Evolutionary conservation across 2,113 vertebrate species (phyloP), one percentile per base, ranked within the genome.

Genomic region (Tachysurus vachellii): DNA sequence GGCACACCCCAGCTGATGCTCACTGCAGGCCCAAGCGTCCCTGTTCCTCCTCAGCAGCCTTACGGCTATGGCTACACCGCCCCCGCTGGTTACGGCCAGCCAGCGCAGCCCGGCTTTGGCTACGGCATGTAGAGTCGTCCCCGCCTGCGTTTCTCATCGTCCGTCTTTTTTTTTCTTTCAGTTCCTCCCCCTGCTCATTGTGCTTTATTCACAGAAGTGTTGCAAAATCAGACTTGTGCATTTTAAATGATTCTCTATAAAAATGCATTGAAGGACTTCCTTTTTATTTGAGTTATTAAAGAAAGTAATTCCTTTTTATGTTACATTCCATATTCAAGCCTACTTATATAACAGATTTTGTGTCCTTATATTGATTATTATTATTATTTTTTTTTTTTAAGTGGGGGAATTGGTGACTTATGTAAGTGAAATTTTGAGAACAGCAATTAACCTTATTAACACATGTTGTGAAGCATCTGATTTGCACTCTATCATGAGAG

Each of bases 1-100:
- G 98, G 98, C 93, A 96, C 98, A 89, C 97, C 98, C 13, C 98
- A 99, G 92, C 95, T 99, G 21, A 99, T 99, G 98, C 95, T 99
- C 91, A 99, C 98, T 80, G 97, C 98, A 8, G 98, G 98, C 91
- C 95, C 98, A 93, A 99, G 97, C 66, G 97, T 98, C 23, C 95
- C 97, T 5, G 98, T 99, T 88, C 98, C 98, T 82, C 97, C 98
- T 3, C 98, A 99, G 94, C 97, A 97, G 94, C 93, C 97, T 92
- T 99, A 98, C 50, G 96, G 98, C 90, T 99, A 99, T 70, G 96
- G 97, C 91, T 99, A 99, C 92, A 94, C 95, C 5, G 96, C 97
- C 84, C 95, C 98, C 16, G 95, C 97, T 0, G 94, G 94, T 83
- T 99, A 98, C 3, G 93, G 93, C 92, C 98, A 98, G 89, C 96